phyloP scores from a whole-genome alignment of 2,797 vertebrate species.

The Anas bahamensis region DNA sequence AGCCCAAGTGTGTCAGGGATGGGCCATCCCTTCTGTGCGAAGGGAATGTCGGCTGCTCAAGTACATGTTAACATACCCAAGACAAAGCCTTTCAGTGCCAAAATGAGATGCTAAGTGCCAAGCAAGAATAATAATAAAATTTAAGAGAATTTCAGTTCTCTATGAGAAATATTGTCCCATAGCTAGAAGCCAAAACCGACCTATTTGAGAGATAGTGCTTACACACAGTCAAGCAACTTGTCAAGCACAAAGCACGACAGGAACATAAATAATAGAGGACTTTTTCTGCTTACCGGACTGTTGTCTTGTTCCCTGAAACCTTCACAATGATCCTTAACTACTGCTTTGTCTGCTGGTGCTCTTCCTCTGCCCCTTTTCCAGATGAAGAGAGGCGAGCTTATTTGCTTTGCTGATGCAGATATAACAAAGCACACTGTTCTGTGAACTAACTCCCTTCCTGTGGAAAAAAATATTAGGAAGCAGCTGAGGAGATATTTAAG shows the following conservation, averaged over 20 bases:
- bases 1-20: not conserved
- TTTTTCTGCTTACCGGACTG: constrained; percentile 17
- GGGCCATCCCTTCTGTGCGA: not conserved
- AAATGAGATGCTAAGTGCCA: not conserved
- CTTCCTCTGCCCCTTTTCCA: not conserved
- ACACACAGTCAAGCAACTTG: not conserved
- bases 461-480: constrained; percentile 60
- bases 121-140: not conserved
- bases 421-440: not conserved
- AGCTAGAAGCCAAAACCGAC: not conserved
- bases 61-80: not conserved
- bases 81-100: not conserved
- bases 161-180: not conserved
- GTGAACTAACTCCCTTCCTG: constrained; percentile 41
- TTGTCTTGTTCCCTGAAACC: not conserved
- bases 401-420: not conserved
- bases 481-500: constrained; percentile 51
- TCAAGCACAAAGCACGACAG: not conserved
- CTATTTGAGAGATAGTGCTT: not conserved
- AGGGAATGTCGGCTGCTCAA: not conserved
- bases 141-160: not conserved
- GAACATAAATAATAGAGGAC: not conserved
- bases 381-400: not conserved
- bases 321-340: not conserved
- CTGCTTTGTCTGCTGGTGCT: not conserved